Evolutionary conservation across 2,888 invertebrate species (phyloP), one percentile per base, ranked within the genome.

Genomic region (Heterodera filipjevi): DNA sequence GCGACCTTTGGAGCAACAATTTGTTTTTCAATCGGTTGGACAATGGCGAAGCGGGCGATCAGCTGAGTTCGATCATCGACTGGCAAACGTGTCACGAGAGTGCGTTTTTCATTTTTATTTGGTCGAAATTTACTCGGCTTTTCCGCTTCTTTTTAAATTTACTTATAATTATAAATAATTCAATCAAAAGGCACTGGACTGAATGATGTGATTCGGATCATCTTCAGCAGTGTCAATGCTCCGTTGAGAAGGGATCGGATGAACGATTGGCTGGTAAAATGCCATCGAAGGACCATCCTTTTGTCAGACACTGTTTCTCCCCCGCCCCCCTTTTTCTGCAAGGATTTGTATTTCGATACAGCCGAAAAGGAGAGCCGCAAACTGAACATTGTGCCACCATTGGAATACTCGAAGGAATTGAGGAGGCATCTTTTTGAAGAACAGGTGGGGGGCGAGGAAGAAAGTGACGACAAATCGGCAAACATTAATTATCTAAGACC

Each of bases 1-100:
- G 75, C 19, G 77, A 75, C 46, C 59, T 75, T 64, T 75, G 75
- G 75, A 59, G 53, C 68, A 75, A 75, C 68, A 75, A 75, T 35
- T 75, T 75, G 68, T 75, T 75, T 35, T 75, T 75, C 59, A 66
- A 49, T 16, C 32, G 46, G 33, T 30, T 32, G 19, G 68, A 68
- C 2, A 12, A 68, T n/a, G 64, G 35, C 6, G 19, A 16, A 39
- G 59, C 53, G 33, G 68, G 68, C 6, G 46, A 73, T n/a, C 32
- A 75, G 46, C 35, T 75, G 66, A 53, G 32, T 35, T 49, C 75
- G 22, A 75, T 75, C 46, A 32, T 75, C 39, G 75, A 75, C 30
- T 75, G 75, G 75, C 75, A 75, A 64, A 75, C 75, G 30, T 68
- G 66, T 14, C 75, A 75, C 19, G 19, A 14, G 30, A 75, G 75